Base-by-base conservation (phyloP, 2,888 invertebrate genomes). In the Scaptomyza caliginosa region DNA sequence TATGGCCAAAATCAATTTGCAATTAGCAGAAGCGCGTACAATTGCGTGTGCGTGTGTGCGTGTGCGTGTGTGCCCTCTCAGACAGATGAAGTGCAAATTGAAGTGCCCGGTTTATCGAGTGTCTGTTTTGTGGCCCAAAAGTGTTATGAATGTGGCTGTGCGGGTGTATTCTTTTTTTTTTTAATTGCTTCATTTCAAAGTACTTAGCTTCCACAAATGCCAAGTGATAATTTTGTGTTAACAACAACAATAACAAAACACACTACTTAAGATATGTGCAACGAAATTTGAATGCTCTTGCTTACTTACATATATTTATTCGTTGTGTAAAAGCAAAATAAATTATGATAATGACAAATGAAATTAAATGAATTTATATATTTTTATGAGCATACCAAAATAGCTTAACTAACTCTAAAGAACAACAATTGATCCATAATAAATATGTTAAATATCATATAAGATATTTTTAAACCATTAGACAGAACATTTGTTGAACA, bases 1-100 rank as follows among this genome's bases (percentile, higher is more conserved):
- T 83, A 74, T 80, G 84, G 74, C 73, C 69, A 68, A 70, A 83
- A 81, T 81, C 86, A 81, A 81, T 81, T 81, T 84, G 70, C 77
- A 86, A 86, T 80, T 78, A 78, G 21, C 77, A 60, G 17, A 39
- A 26, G 28, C 19, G 10, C 11, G 11, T 13, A 16, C 21, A 16
- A 16, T 11, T 3, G 13, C n/a, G 16, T 24, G 17, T 17, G 24
- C n/a, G 49, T 17, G 34, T 1, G 16, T 24, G 30, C 6, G 28
- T 17, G 16, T 21, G 17, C 6, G 26, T 19, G 38, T 19, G 51
- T 46, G 30, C 26, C 30, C 45, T 38, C 40, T 55, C 48, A 48
- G 43, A 38, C 65, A 81, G 68, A 83, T 86, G 84, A 86, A 74
- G 81, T 86, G 86, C 70, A 68, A 83, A 76, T 74, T 86, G 77